phyloP scores from a whole-genome alignment of 35 echinoderm and acorn worm species.

The Acanthaster planci region DNA sequence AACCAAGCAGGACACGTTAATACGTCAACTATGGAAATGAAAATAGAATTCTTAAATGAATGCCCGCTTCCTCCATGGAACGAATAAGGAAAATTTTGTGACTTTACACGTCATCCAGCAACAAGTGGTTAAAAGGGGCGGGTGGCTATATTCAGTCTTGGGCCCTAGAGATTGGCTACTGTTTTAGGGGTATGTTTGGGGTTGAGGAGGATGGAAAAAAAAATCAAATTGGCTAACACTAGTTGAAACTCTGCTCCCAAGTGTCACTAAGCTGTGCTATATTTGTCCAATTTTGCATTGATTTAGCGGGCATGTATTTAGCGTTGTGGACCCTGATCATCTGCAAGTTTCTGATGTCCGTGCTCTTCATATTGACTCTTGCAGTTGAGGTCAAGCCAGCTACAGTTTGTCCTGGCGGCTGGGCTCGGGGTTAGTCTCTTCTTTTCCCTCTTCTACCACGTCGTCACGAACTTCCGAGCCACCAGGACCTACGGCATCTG shows the following conservation, averaged over 20 bases:
- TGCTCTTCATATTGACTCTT: background rate
- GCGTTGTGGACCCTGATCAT: background rate
- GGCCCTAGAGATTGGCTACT: too few species aligned
- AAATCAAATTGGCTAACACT: too few species aligned
- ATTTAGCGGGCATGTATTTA: background rate
- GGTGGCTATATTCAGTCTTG: too few species aligned
- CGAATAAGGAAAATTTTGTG: too few species aligned
- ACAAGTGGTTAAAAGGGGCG: too few species aligned
- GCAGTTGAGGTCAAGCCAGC: conserved; percentile 18
- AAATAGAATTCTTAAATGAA: too few species aligned
- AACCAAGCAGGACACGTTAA: too few species aligned
- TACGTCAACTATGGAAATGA: too few species aligned
- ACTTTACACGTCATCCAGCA: too few species aligned
- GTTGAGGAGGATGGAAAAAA: too few species aligned
- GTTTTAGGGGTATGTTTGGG: too few species aligned
- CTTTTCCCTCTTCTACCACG: conserved; percentile 83
- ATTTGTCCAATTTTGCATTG: conserved; percentile 4
- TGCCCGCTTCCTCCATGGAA: too few species aligned
- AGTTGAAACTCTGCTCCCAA: background rate
- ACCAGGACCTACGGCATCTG: conserved; percentile 44
- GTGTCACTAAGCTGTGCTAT: background rate
- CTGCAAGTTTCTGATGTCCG: background rate
- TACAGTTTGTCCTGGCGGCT: conserved; percentile 75
- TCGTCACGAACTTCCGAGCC: conserved; percentile 64
- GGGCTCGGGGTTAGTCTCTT: conserved; percentile 75